Evolutionary conservation across 2,888 invertebrate genomes (phyloP).

Genomic region (Tillus elongatus): DNA sequence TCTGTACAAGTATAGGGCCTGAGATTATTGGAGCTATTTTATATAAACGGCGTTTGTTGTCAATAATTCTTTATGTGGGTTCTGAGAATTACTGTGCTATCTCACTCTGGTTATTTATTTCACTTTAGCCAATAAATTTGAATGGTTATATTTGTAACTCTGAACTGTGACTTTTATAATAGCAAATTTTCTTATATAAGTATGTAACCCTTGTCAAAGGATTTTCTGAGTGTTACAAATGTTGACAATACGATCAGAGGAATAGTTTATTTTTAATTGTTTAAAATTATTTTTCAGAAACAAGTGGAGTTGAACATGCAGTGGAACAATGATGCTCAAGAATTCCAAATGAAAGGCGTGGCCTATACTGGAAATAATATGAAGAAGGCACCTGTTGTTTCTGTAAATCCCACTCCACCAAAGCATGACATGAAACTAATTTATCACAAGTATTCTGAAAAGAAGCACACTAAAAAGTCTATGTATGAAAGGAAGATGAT

Average conservation of each 20-base stretch:
- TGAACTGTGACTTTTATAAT: too few relatives aligned
- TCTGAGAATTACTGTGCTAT: too few relatives aligned
- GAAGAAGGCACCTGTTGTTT: conserved; percentile 56
- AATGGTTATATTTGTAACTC: too few relatives aligned
- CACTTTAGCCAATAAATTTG: too few relatives aligned
- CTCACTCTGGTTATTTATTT: too few relatives aligned
- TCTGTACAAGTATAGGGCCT: too few relatives aligned
- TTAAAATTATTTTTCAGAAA: conserved; percentile 47
- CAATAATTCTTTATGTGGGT: too few relatives aligned
- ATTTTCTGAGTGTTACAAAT: conserved; percentile 6
- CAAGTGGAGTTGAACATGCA: conserved; percentile 85
- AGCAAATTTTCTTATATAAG: too few relatives aligned
- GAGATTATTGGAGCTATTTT: too few relatives aligned
- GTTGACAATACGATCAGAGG: conserved; percentile 5
- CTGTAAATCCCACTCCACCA: conserved; percentile 32
- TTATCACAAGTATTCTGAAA: conserved; percentile 38
- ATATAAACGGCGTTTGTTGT: too few relatives aligned
- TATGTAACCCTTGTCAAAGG: conserved; percentile 7
- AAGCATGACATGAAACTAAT: conserved; percentile 35
- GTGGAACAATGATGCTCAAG: conserved; percentile 98
- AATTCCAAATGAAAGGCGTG: conserved; percentile 96
- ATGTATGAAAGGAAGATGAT: conserved; percentile 17
- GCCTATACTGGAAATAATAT: conserved; percentile 99
- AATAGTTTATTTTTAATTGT: conserved; percentile 6
- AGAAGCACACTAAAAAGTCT: conserved; percentile 24